phyloP scores from a whole-genome alignment of 2,888 invertebrate genomes.

The Chironomus riparius region DNA sequence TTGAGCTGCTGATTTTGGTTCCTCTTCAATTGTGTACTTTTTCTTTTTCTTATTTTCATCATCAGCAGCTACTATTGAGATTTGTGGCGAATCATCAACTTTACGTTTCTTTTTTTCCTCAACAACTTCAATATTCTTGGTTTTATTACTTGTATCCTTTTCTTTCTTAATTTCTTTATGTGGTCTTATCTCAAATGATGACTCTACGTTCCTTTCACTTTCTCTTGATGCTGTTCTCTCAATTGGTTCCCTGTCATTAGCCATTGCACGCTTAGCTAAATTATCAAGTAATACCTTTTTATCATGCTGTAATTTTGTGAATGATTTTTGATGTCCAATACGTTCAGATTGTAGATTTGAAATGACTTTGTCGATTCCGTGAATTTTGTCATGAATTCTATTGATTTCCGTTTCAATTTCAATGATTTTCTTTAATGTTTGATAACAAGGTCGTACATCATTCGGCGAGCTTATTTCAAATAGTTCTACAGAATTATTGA shows the following conservation, averaged over 20 bases:
- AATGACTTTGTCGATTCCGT: constrained; percentile 26
- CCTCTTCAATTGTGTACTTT: not conserved
- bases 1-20: constrained; percentile 9
- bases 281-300: constrained; percentile 16
- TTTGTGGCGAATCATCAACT: not conserved
- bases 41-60: constrained; percentile 9
- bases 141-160: too few species aligned
- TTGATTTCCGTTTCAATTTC: constrained; percentile 4
- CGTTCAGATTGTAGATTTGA: constrained; percentile 18
- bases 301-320: constrained; percentile 8
- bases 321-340: constrained; percentile 4
- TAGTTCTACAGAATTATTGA: not conserved
- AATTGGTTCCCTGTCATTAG: not conserved
- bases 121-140: too few species aligned
- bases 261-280: not conserved
- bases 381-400: constrained; percentile 10
- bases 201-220: too few species aligned
- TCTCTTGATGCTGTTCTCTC: not conserved
- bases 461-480: not conserved
- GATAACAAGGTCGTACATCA: constrained; percentile 13
- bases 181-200: too few species aligned
- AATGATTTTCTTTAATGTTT: not conserved
- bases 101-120: constrained; percentile 16
- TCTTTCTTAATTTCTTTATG: not conserved
- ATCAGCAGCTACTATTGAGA: too few species aligned